Evolutionary conservation across 2,888 invertebrate species (phyloP), one percentile per base, ranked within the genome.

Genomic region (Phaonia tiefii): DNA sequence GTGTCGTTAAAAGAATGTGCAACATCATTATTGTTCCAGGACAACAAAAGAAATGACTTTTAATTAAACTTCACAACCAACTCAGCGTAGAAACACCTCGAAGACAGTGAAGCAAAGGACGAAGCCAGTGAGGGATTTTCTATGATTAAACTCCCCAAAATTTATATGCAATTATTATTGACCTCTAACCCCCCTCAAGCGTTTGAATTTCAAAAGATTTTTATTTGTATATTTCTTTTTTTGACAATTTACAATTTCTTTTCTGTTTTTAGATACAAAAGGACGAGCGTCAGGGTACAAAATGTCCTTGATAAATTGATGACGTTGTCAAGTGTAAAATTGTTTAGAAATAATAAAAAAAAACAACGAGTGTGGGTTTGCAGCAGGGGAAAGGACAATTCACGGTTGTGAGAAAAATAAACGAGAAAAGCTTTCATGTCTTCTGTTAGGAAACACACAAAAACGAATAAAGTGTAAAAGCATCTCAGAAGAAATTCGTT

Each of bases 141-240:
- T 15, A 39, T 54, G 69, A 69, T 66, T 22, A 39, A 1, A 58
- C 42, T 54, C 13, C 20, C n/a, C 25, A 39, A 65, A 77, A 74
- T 67, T 42, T 67, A 78, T 69, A 78, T 78, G 75, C 77, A 78
- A 60, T 78, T 75, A 71, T 71, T 75, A 71, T 71, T 77, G 80
- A 67, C 77, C 80, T 63, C 77, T 67, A 54, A 56, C 39, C 51
- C 39, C 51, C 37, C 51, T 22, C 51, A 15, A 11, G n/a, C 39
- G 54, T 69, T 69, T 69, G 42, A 51, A 67, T 69, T 42, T 54
- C 69, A 54, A 39, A 31, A 39, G 39, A 54, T 54, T 69, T 69
- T 65, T 65, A 0, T 25, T 46, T n/a, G 1, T 8, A 49, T 49
- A 49, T 49, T 17, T 22, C 11, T 7, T 2, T 60, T 60, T 39